These are phyloP conservation scores for Eristalis tenax DNA, from an alignment of 2,888 invertebrate genomes.

Conservation along the genomic window DNA sequence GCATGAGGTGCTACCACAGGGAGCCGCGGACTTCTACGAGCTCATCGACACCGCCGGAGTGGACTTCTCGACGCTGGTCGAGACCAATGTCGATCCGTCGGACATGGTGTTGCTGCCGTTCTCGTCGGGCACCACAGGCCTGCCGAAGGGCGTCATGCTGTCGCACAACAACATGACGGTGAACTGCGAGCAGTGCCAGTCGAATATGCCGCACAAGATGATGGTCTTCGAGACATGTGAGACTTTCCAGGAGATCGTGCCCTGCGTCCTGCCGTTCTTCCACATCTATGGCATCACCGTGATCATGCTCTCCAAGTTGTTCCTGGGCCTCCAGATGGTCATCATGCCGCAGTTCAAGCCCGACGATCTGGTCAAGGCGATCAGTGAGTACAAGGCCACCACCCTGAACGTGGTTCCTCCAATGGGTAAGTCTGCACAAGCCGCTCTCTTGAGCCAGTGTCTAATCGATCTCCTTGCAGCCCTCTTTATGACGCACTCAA, in stretches of 20 bases:
- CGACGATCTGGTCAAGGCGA: constrained; percentile 84
- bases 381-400: constrained; percentile 85
- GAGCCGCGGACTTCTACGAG: constrained; percentile 85
- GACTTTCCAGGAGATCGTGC: constrained; percentile 84
- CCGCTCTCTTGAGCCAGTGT: not conserved
- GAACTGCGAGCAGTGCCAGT: constrained; percentile 78
- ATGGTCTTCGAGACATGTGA: constrained; percentile 75
- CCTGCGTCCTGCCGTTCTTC: constrained; percentile 89
- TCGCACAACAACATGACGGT: constrained; percentile 82
- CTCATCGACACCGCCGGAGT: constrained; percentile 82
- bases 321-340: constrained; percentile 85
- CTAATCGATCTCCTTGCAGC: constrained; percentile 81
- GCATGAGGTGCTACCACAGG: constrained; percentile 82
- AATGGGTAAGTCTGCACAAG: constrained; percentile 83
- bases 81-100: constrained; percentile 81
- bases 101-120: constrained; percentile 89
- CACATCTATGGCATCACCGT: constrained; percentile 90
- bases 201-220: constrained; percentile 73
- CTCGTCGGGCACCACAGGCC: constrained; percentile 91
- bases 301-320: constrained; percentile 83
- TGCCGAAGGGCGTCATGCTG: constrained; percentile 89
- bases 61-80: constrained; percentile 82
- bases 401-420: constrained; percentile 90
- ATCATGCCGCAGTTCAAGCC: constrained; percentile 90
- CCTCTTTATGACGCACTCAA: constrained; percentile 86